Conservation (phyloP, 2,113 vertebrate species). For the Pimephales promelas region DNA sequence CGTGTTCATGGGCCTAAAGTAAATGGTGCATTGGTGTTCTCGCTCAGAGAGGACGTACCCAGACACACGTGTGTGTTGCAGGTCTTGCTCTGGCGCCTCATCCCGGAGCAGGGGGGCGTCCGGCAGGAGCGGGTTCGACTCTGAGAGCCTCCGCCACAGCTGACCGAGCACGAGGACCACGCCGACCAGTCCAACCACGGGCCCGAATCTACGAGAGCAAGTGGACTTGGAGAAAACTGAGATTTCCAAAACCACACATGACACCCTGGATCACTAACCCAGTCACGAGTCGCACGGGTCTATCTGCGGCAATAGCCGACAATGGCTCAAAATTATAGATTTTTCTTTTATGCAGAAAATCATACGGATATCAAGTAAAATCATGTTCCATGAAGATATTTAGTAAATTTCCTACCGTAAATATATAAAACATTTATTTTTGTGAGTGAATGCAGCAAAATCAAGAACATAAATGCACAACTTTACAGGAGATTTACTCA, state of each 20-base stretch:
- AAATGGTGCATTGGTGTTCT: neutral
- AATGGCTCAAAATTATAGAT: no score
- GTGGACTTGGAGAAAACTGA: neutral
- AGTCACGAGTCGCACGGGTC: no score
- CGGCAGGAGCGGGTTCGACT: slow-evolving; percentile 65
- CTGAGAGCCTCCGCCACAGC: slow-evolving; percentile 75
- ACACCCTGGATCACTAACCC: no score
- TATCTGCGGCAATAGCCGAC: no score
- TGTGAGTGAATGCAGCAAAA: no score
- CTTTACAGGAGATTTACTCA: no score
- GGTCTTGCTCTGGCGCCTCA: slow-evolving; percentile 74
- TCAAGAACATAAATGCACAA: no score
- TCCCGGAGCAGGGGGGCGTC: slow-evolving; percentile 63
- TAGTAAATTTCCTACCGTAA: no score
- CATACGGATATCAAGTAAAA: no score
- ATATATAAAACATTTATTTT: no score
- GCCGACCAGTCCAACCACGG: slow-evolving; percentile 73
- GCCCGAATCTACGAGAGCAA: slow-evolving; percentile 60
- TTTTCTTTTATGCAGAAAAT: no score
- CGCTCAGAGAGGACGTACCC: slow-evolving; percentile 64
- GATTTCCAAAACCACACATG: neutral
- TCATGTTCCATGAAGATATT: no score
- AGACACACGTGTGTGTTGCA: slow-evolving; percentile 83
- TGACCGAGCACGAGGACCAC: slow-evolving; percentile 72
- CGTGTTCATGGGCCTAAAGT: neutral